Conservation (phyloP, 2,113 vertebrate species). For the Pyxicephalus adspersus region DNA sequence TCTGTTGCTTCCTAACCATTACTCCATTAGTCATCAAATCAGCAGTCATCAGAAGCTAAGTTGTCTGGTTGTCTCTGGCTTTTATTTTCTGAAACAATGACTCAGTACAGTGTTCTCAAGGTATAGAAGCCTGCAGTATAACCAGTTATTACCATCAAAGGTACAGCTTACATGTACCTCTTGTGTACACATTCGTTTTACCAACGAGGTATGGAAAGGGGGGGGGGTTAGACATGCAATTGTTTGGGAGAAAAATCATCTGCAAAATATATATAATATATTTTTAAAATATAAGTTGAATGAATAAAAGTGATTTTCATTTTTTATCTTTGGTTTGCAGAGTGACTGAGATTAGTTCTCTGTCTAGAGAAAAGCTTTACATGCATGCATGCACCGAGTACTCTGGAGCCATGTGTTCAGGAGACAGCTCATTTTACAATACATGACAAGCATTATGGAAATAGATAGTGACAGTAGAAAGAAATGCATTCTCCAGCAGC, state of each 20-base stretch:
- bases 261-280: slow-evolving; percentile 1
- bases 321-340: neutral
- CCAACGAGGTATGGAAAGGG: too few species aligned
- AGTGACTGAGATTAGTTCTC: neutral
- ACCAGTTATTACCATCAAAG: too few species aligned
- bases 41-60: too few species aligned
- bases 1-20: too few species aligned
- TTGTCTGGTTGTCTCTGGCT: too few species aligned
- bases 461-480: slow-evolving; percentile 55
- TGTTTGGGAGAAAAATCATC: neutral
- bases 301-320: neutral
- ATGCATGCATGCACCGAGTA: neutral
- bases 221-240: neutral
- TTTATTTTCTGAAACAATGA: too few species aligned
- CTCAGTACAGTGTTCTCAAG: too few species aligned
- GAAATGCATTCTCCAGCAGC: slow-evolving; percentile 46
- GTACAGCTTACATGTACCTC: too few species aligned
- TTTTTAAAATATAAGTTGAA: too few species aligned
- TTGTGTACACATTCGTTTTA: too few species aligned
- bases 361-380: slow-evolving; percentile 2
- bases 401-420: slow-evolving; percentile 29
- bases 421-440: slow-evolving; percentile 51
- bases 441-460: slow-evolving; percentile 54
- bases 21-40: too few species aligned
- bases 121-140: too few species aligned